Base-by-base conservation (phyloP, 2,888 invertebrate genomes). In the Allophyes oxyacanthae region DNA sequence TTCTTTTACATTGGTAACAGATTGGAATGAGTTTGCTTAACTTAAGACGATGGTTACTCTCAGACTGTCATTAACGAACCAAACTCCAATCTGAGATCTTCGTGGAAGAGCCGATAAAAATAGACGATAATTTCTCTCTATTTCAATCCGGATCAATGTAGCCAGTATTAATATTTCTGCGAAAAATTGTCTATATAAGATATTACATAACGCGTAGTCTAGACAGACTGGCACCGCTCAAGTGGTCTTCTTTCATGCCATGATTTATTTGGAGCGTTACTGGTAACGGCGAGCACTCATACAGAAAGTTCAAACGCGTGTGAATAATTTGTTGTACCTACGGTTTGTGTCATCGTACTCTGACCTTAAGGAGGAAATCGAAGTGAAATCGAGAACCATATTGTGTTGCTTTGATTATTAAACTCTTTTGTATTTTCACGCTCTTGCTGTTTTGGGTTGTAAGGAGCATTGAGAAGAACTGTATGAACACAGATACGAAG, bases 201-300 rank as follows among this genome's bases (percentile, higher is more conserved):
- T 34, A 28, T 67, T 60, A 63, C 32, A 44, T 53, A 55, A 66
- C 30, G 49, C 15, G 8, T 6, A 13, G 68, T 58, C 72, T 71
- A 77, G 77, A 77, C 76, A 1, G 8, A 40, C 20, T 41, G 76
- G 67, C 75, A 75, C 72, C 75, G 37, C 15, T 52, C 40, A 40
- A 42, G 40, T 48, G 13, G 30, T 45, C 30, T 45, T 46, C 37
- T 60, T 54, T 34, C 43, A 38, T n/a, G 44, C 15, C 51, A 40
- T 57, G 56, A 69, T 67, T 58, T 55, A 51, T 58, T 49, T 49
- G 20, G 40, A 32, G 32, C 28, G 15, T 43, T 48, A 46, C 10
- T 2, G 41, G 36, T 32, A 9, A 38, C 34, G 38, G 34, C 25
- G 45, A 28, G 10, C 15, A 6, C 11, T 20, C 11, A 32, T 28